These are phyloP conservation scores for Entomobrya proxima DNA, from an alignment of 2,888 invertebrate genomes.

Conservation along the genomic window DNA sequence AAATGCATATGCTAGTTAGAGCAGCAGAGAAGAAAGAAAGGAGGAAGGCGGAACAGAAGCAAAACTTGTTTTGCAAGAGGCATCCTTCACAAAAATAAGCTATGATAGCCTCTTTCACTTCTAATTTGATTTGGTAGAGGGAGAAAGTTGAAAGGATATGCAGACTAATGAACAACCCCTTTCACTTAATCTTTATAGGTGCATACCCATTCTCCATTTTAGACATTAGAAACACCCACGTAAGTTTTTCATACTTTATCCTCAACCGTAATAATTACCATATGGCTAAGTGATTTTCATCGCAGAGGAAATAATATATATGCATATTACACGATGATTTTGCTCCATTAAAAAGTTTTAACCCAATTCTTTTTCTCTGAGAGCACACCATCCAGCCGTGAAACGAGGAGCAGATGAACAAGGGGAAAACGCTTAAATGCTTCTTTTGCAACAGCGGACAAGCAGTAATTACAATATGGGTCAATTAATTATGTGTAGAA, in stretches of 20 bases:
- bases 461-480: background rate
- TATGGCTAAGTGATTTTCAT: background rate
- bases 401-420: background rate
- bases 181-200: background rate
- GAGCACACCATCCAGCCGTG: background rate
- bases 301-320: background rate
- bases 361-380: background rate
- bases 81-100: no score
- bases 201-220: background rate
- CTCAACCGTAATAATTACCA: slow-evolving; percentile 5
- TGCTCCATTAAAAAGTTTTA: slow-evolving; percentile 5
- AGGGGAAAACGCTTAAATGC: background rate
- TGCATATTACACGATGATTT: background rate
- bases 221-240: no score
- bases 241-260: background rate
- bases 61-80: no score
- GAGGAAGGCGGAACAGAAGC: no score
- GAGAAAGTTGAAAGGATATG: background rate
- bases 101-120: no score
- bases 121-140: background rate
- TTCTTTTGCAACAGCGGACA: background rate
- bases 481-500: slow-evolving; percentile 10
- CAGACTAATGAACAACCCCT: background rate
- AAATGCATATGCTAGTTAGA: no score
- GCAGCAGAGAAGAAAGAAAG: no score